phyloP scores from a whole-genome alignment of 2,797 vertebrate species.

The Ctenochaetus hawaiiensis region DNA sequence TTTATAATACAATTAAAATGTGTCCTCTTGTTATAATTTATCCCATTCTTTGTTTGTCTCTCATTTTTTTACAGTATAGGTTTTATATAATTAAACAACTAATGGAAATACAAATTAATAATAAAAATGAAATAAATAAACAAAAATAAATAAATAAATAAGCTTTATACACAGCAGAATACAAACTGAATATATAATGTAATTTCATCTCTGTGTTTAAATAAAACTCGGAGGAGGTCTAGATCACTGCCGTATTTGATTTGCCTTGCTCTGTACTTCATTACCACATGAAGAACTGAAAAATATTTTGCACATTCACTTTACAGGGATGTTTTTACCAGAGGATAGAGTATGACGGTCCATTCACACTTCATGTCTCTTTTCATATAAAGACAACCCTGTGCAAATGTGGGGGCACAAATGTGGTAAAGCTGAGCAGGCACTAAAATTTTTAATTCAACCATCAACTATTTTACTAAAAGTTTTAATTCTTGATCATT shows the following conservation, averaged over 20 bases:
- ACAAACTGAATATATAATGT: not conserved
- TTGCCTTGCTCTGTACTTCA: not conserved
- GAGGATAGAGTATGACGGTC: not conserved
- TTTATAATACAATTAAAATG: not conserved
- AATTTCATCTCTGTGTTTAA: not conserved
- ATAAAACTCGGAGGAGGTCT: not conserved
- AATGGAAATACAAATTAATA: not conserved
- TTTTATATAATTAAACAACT: not conserved
- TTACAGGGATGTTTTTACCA: not conserved
- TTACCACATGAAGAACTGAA: slow-evolving; percentile 1
- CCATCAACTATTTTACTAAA: slow-evolving; percentile 5
- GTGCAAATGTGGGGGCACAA: not conserved
- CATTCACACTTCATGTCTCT: not conserved
- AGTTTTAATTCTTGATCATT: not conserved
- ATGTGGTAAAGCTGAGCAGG: not conserved
- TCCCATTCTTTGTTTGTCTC: not conserved
- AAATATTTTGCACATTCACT: not conserved
- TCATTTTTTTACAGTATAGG: not conserved
- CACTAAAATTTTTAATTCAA: not conserved
- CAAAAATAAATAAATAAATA: not conserved
- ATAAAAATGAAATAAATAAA: not conserved
- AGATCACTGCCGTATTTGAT: slow-evolving; percentile 1
- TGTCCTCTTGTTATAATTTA: not conserved
- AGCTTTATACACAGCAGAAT: not conserved
- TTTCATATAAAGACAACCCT: not conserved